Base-by-base conservation (phyloP, 92 coral and sea anemone species). In the Epizoanthus scotinus region DNA sequence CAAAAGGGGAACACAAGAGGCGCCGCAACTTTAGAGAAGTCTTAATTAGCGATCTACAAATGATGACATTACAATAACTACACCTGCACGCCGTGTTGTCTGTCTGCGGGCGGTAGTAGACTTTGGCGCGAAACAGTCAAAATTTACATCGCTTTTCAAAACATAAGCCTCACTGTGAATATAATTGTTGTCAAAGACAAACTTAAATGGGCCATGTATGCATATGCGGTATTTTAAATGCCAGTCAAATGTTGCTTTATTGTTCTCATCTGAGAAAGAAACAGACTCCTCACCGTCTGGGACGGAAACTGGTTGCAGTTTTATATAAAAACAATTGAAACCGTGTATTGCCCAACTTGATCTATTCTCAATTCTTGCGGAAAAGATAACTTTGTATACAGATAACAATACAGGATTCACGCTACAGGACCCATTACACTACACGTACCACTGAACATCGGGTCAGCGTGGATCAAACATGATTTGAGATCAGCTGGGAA, bases 261-360 rank as follows among this genome's bases (percentile, higher is more conserved):
- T 71, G 62, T 71, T 49, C 38, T 34, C 21, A 59, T 20, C 68
- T 34, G 67, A 54, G 38, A 58, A 58, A 66, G 26, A 58, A 34
- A 8, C 40, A 38, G 67, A 85, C 28, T 47, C 44, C 25, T 81
- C 34, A 64, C 71, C 74, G 55, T 65, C 62, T 29, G 50, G 47
- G 63, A 80, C 71, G 89, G 78, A 86, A 86, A 81, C 78, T 24
- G 81, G 60, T 77, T 13, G 29, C 54, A 77, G 31, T 57, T 81
- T 69, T 79, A 70, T 44, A 55, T 52, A 71, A 79, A 70, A 50
- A 22, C 50, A 36, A 14, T 54, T 28, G 49, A 86, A 84, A 62
- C 31, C 50, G 50, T 71, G 77, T 60, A 55, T 47, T 62, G 50
- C 65, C 55, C 36, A 54, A 73, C 55, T 42, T 83, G 70, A 36